These are phyloP conservation scores for Amphiprion ocellaris DNA, from an alignment of 2,113 vertebrate species.

Conservation along the genomic window DNA sequence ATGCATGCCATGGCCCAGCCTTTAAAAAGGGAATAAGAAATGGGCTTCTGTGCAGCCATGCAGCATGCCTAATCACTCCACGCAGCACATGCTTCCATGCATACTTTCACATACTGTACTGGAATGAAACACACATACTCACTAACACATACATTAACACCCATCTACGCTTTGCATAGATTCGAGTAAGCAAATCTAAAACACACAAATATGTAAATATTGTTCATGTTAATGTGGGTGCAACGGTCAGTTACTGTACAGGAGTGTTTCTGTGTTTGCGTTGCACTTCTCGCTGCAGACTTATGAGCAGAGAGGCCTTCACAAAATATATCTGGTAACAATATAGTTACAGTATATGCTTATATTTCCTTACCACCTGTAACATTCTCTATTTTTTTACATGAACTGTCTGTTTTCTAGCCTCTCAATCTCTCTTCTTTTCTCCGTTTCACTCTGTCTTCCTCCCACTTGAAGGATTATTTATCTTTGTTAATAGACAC, in stretches of 20 bases:
- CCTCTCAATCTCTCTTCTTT: background rate
- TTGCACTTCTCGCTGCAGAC: constrained; percentile 15
- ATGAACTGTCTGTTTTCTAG: background rate
- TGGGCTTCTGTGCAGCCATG: constrained; percentile 61
- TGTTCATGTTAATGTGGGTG: background rate
- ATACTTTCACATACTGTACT: constrained; percentile 41
- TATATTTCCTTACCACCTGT: no score
- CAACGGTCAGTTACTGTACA: background rate
- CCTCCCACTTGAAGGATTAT: background rate
- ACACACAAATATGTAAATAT: constrained; percentile 11
- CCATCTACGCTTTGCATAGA: background rate
- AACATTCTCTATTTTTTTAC: background rate
- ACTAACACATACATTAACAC: background rate
- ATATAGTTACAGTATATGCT: background rate
- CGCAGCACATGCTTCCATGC: constrained; percentile 44
- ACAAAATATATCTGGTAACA: background rate
- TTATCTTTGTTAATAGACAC: constrained; percentile 4
- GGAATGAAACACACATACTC: background rate
- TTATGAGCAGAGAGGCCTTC: background rate
- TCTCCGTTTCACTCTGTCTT: background rate
- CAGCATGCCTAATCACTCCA: constrained; percentile 69
- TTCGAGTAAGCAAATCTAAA: constrained; percentile 11
- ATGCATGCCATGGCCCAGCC: constrained; percentile 70
- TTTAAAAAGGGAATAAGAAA: constrained; percentile 83
- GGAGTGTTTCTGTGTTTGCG: constrained; percentile 17